Evolutionary conservation across 2,888 invertebrate genomes (phyloP), one percentile per base, ranked within the genome.

Genomic region (Crossocerus cetratus): DNA sequence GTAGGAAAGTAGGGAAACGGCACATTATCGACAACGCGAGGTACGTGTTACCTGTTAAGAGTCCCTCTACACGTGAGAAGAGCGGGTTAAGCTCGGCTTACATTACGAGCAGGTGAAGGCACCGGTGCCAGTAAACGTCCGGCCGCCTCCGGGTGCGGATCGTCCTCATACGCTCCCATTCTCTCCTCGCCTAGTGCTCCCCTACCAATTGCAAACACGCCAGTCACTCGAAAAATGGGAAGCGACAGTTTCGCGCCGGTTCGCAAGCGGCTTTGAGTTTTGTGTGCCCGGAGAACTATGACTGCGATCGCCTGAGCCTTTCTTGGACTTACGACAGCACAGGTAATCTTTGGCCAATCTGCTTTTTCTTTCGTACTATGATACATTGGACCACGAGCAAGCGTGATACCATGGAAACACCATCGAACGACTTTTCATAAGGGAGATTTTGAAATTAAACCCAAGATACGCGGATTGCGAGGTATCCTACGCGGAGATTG

Each of bases 101-200:
- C 84, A 84, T 86, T 85, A 85, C 83, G 85, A 84, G 86, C 88
- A 87, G 88, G 85, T 87, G 84, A 84, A 82, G 81, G 81, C 81
- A 81, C 75, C 83, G 83, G 83, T 86, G 88, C 88, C 88, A 89
- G 88, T 89, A 84, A 87, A 86, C 86, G 83, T 85, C 85, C 84
- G 83, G 83, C 86, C 83, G 86, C 81, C 86, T 80, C 78, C 72
- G 68, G 68, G 73, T 72, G 66, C 74, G 76, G 77, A 69, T 65
- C 70, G 66, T 49, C 53, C 64, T 70, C 49, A 61, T 64, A 57
- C n/a, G 58, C 16, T 8, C 45, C 45, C 44, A 63, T 66, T 56
- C 55, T 53, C 32, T 16, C 18, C 43, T 43, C 42, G 16, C 54
- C 53, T 56, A 4, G 3, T 60, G 45, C 13, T 54, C 54, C 14